Evolutionary conservation across 1,140 invertebrate species (phyloP), one percentile per base, ranked within the genome.

Genomic region (Steinernema feltiae): DNA sequence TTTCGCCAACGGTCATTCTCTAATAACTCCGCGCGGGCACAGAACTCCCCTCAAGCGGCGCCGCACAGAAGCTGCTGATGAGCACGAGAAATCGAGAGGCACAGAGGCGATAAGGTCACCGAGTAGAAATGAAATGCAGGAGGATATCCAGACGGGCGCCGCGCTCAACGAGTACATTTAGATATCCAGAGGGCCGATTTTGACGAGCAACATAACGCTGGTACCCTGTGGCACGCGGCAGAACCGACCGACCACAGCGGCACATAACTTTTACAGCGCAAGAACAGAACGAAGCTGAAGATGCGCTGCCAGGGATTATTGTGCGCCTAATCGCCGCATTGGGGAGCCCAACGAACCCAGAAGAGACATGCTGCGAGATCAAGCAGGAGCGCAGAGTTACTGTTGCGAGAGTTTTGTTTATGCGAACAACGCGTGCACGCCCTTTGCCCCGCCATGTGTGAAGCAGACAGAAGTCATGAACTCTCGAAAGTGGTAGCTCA

Each of bases 191-290:
- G 53, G 12, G 53, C 53, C 53, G 53, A 63, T 63, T 63, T 63
- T 63, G 53, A 63, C 53, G 53, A 63, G 53, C 53, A 63, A 63
- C 53, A 63, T 63, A 63, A 63, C 53, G 53, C 53, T 63, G 53
- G 53, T 63, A 63, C 53, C 53, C 53, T 63, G 53, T 63, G 53
- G 53, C 53, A 63, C 53, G 53, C 35, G 35, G 18, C 35, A 7
- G 35, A 18, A n/a, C n/a, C 53, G 53, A 63, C 53, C 53, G 53
- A 63, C 53, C 53, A 27, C 53, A 63, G 12, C 53, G 53, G 53
- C 53, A 63, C 53, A 63, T 63, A 63, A 63, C 53, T 63, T 63
- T 63, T 63, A 63, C 53, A 63, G 53, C 53, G 53, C 41, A 63
- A 63, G 53, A 63, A 41, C 35, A 18, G 15, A n/a, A n/a, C n/a